These are phyloP conservation scores for Gasterosteus nipponicus DNA, from an alignment of 2,113 vertebrate genomes.

Conservation along the genomic window DNA sequence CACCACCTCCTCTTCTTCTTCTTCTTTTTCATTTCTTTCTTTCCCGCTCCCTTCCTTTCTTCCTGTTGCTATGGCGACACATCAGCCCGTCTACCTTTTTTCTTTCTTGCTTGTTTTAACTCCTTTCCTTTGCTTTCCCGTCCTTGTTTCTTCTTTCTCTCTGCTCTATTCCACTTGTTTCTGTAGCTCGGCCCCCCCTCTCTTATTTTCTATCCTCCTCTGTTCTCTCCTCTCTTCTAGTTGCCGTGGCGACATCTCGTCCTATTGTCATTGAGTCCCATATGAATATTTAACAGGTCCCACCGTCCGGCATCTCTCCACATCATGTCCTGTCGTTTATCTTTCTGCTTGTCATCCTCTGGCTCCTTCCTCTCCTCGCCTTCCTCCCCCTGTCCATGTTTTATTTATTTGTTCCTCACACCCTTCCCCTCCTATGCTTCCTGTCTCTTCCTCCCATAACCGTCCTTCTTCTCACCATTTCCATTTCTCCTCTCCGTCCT, in stretches of 20 bases:
- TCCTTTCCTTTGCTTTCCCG: neutral
- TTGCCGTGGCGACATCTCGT: constrained; percentile 41
- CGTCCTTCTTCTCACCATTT: neutral
- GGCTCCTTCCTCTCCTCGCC: neutral
- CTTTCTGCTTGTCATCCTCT: constrained; percentile 21
- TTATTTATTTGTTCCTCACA: neutral
- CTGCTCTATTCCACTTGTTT: no score
- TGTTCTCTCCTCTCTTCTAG: neutral
- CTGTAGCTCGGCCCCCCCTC: neutral
- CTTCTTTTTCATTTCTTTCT: neutral
- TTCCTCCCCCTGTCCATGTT: neutral
- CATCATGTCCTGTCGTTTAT: constrained; percentile 44
- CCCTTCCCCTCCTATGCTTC: neutral
- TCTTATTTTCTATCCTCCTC: neutral
- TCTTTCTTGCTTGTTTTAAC: neutral
- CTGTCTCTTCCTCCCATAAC: neutral
- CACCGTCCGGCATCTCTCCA: constrained; percentile 29
- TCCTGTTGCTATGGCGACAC: constrained; percentile 1
- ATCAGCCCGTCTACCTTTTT: neutral
- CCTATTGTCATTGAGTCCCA: constrained; percentile 54
- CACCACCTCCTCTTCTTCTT: neutral
- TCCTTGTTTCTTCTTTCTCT: neutral
- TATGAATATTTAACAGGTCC: constrained; percentile 67
- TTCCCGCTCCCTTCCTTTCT: neutral
- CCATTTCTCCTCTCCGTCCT: neutral